Percentiles rank a stretch among this genome's conserved stretches.
phyloP scores from a whole-genome alignment of 1,140 invertebrate species.

The Hermetia illucens region DNA sequence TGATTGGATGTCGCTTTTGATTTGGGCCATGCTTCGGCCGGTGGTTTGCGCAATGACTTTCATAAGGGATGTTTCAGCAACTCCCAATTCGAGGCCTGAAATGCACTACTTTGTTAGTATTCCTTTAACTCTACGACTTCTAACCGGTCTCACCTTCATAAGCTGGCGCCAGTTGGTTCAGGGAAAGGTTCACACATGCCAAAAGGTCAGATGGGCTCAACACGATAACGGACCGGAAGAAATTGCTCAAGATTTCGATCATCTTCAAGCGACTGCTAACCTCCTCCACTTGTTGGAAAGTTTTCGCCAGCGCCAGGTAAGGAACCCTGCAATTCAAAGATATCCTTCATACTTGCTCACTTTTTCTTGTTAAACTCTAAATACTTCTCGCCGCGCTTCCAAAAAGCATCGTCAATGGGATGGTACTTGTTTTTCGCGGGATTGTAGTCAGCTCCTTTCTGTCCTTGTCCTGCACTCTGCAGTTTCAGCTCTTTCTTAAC shows the following conservation, averaged over 20 bases:
- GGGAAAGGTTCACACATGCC: constrained; percentile 82
- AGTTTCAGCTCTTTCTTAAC: constrained; percentile 3
- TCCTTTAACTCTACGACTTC: neutral
- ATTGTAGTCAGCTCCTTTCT: constrained; percentile 46
- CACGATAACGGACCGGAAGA: constrained; percentile 81
- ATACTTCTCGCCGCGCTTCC: constrained; percentile 63
- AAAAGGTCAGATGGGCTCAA: constrained; percentile 80
- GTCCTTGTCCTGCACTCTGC: neutral
- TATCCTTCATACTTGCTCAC: neutral
- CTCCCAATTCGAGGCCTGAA: constrained; percentile 63
- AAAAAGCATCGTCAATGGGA: constrained; percentile 80
- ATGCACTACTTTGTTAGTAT: neutral
- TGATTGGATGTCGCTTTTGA: constrained; percentile 65
- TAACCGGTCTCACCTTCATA: constrained; percentile 53
- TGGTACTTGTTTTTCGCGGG: constrained; percentile 68
- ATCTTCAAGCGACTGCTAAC: constrained; percentile 84
- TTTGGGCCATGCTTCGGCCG: constrained; percentile 69
- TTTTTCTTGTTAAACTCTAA: constrained; percentile 12
- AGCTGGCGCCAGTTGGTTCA: constrained; percentile 90
- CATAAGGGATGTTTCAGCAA: constrained; percentile 87
- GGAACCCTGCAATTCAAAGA: constrained; percentile 50
- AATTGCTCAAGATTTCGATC: constrained; percentile 88
- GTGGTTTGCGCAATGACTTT: constrained; percentile 91
- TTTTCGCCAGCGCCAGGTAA: constrained; percentile 81
- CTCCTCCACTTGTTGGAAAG: constrained; percentile 82